These are phyloP conservation scores for Aegotheles bennettii DNA, from an alignment of 2,113 vertebrate species.

Conservation along the genomic window DNA sequence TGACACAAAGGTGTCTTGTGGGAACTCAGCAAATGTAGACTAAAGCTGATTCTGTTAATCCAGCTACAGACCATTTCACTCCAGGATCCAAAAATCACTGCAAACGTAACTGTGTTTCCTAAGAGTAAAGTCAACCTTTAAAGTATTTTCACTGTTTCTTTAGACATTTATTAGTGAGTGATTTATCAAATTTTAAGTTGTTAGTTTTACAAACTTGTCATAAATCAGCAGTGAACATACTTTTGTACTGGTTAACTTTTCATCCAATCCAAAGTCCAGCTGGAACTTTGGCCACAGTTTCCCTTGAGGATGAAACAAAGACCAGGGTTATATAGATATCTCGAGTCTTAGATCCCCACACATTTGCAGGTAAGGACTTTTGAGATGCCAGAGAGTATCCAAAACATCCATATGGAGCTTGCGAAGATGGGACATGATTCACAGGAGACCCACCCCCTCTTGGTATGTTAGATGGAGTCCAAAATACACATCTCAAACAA, in stretches of 20 bases:
- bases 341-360: not conserved
- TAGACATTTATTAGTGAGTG: not conserved
- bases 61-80: not conserved
- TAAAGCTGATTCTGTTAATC: not conserved
- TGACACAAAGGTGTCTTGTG: not conserved
- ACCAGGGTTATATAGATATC: not conserved
- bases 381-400: not conserved
- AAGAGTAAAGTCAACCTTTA: not conserved
- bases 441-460: not conserved
- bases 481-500: not conserved
- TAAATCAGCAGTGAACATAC: not conserved
- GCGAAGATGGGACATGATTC: not conserved
- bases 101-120: not conserved
- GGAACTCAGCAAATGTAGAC: not conserved
- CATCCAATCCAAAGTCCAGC: not conserved
- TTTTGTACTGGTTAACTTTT: not conserved
- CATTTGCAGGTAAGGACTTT: not conserved
- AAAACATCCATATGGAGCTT: not conserved
- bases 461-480: not conserved
- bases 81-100: not conserved
- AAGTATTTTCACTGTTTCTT: not conserved
- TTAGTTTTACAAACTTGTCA: not conserved
- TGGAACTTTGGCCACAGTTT: not conserved
- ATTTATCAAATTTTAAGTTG: not conserved
- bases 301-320: not conserved